Base-by-base conservation (phyloP, 1,140 invertebrate species). In the Trachelipus rathkii region DNA sequence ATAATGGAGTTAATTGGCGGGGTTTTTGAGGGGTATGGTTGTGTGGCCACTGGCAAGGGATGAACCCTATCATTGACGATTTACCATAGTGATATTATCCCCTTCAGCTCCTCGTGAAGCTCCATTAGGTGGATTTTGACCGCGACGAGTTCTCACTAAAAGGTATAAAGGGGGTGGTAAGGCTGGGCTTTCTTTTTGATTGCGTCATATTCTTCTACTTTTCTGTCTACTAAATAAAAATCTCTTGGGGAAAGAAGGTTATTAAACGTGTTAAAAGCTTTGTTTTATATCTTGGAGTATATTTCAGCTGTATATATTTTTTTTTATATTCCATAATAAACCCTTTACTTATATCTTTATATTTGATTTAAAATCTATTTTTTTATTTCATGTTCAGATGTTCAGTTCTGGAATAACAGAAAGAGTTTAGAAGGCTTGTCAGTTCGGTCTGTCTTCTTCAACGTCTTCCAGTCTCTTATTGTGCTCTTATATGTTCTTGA, bases 341-440 rank as follows among this genome's bases (percentile, higher is more conserved):
- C 46, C 9, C 46, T 50, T 50, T 50, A 50, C 15, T 15, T 10
- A 15, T 9, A 50, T 50, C 46, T 50, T 50, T 50, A 15, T 50
- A 10, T 50, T 50, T 50, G 46, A 15, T 50, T 50, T 10, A 50
- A 50, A 50, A 10, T 50, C 15, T 50, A 50, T 10, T 50, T 71
- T 73, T 68, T 78, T 77, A 72, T 73, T 82, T 83, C 82, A 79
- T 81, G 86, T 87, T 60, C 84, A 92, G 93, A 99, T 86, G 99
- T 99, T 83, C 97, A 99, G 87, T 99, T 99, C 84, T 99, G 98
- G 98, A 96, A 96, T 79, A 97, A 97, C 83, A 89, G 97, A 50
- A 95, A 98, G 84, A 96, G 95, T 7, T 86, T 99, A 44, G 97
- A 99, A 88, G 97, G 97, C 67, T 87, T 99, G 9, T 99, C 96